Base-by-base conservation (phyloP, 2,888 invertebrate genomes). In the Cheilosia grossa region DNA sequence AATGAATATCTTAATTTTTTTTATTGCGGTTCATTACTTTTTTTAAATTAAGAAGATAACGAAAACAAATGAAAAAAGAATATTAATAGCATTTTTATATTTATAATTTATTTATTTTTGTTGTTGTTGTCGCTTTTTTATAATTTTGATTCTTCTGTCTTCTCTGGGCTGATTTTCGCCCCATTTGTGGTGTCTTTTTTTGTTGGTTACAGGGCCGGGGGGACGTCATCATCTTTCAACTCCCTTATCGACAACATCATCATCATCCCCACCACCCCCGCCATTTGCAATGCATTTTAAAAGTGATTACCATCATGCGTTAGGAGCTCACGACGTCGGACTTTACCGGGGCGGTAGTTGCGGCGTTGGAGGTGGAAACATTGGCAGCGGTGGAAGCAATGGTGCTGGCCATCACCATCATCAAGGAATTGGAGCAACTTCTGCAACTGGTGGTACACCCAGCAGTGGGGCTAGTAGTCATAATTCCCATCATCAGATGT, bases 401-500 rank as follows among this genome's bases (percentile, higher is more conserved):
- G 81, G 77, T 49, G 70, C 72, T 66, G 88, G 88, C 83, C 87
- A 85, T 75, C 87, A 86, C 53, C 87, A 82, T 21, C 79, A 83
- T 72, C 81, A 73, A 54, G 82, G 79, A 75, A 75, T 82, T 73
- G 83, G 87, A 64, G 13, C 79, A 70, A 40, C 82, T 47, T 74
- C 83, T 53, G 78, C 89, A 89, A 86, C 89, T 88, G 42, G 88
- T 88, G 73, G 87, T 87, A 17, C 87, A 17, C 47, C 47, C 9
- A 47, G 47, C 86, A 64, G 49, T 40, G 69, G 79, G 15, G 61
- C 75, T 24, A 78, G 74, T 44, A 59, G 79, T 51, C 91, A 91
- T 83, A 91, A 91, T 82, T 91, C 92, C 70, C 92, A 92, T 88
- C 92, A 92, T 89, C 91, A 92, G 89, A 94, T 95, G 93, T 94